Base-by-base conservation (phyloP, 2,888 invertebrate genomes). In the Ornithoptera alexandrae region DNA sequence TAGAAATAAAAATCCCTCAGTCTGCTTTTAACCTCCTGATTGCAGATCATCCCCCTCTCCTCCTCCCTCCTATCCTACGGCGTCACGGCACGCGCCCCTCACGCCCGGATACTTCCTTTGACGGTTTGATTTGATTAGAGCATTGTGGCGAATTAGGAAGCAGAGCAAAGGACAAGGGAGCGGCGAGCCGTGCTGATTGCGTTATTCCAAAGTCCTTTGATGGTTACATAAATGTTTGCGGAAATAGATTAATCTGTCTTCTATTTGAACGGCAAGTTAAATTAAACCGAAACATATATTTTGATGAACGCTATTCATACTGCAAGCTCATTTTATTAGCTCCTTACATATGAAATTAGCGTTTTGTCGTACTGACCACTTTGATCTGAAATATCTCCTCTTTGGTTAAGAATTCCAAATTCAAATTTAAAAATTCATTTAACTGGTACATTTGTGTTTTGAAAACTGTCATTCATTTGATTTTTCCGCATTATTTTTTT, bases 71-170 rank as follows among this genome's bases (percentile, higher is more conserved):
- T 12, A 24, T n/a, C 50, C 46, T 24, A 60, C 64, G 67, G 60
- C 67, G 70, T 70, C 67, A 70, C 56, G 67, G 64, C 70, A 64
- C 70, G 70, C 64, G 70, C 60, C 70, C 53, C 63, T 67, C 64
- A 67, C 70, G 70, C 67, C 57, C 67, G 70, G 67, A 42, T 70
- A 70, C 70, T 61, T 70, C 70, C 70, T 70, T 70, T 70, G 70
- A 70, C 70, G 46, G 70, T 64, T 67, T 70, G 70, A 67, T 70
- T 70, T 70, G 70, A 70, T 70, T 70, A 70, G 67, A 70, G 70
- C 70, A 70, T 70, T 70, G 70, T 70, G 70, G 70, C 57, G 70
- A 70, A 70, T 70, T 70, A 67, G 56, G 60, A 65, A 60, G 53
- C 22, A 42, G 56, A 42, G 57, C 22, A 63, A 24, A 65, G 69